Evolutionary conservation across 1,140 invertebrate species (phyloP).

Genomic region (Drosophila arizonae): DNA sequence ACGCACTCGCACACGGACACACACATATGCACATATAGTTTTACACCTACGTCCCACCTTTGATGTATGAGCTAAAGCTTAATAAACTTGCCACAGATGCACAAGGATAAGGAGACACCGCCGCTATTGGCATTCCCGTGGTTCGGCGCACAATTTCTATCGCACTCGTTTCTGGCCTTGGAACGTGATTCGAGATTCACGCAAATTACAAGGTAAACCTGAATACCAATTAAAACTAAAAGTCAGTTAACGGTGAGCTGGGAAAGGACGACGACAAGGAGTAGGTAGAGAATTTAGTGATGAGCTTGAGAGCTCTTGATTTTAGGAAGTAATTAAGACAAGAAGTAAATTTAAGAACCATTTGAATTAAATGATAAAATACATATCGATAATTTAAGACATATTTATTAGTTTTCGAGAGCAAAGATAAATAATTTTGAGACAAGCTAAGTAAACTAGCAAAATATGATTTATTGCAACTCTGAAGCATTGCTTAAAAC

Average conservation of each 20-base stretch:
- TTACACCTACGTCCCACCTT: neutral
- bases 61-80: conserved; percentile 25
- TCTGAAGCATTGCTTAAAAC: too few species aligned
- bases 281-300: neutral
- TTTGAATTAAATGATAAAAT: too few species aligned
- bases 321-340: too few species aligned
- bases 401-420: too few species aligned
- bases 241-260: neutral
- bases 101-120: conserved; percentile 86
- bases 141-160: conserved; percentile 86
- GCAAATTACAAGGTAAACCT: conserved; percentile 83
- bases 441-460: too few species aligned
- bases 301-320: too few species aligned
- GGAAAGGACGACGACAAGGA: neutral
- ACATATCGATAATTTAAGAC: too few species aligned
- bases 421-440: too few species aligned
- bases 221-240: conserved; percentile 9
- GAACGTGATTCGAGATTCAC: conserved; percentile 84
- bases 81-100: conserved; percentile 67
- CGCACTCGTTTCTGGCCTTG: conserved; percentile 86
- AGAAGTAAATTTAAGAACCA: too few species aligned
- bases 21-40: neutral
- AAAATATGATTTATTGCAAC: too few species aligned
- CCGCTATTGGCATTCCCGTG: conserved; percentile 86
- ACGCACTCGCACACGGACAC: neutral